Conservation (phyloP, 2,797 vertebrate genomes). For the Acrossocheilus wenchowensis region DNA sequence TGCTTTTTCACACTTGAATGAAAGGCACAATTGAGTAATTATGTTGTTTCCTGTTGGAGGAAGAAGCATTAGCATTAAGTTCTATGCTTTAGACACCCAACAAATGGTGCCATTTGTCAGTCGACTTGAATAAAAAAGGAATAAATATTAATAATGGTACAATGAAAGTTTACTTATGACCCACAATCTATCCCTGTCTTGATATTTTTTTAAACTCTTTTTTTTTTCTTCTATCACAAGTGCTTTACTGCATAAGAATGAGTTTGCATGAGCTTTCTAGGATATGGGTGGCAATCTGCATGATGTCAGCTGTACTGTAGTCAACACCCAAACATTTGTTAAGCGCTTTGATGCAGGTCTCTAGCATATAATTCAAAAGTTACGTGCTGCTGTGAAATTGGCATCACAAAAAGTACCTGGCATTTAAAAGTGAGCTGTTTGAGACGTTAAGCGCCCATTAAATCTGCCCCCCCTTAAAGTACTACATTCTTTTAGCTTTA, state of each 20-base stretch:
- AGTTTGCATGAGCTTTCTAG: not conserved
- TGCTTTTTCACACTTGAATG: not conserved
- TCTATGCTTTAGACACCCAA: not conserved
- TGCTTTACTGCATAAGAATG: not conserved
- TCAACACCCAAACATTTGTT: conserved; percentile 1
- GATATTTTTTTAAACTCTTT: not conserved
- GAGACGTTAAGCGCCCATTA: conserved; percentile 62
- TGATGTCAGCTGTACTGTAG: not conserved
- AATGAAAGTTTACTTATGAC: not conserved
- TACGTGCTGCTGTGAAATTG: not conserved
- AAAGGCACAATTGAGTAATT: not conserved
- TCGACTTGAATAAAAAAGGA: not conserved
- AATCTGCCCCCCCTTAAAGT: conserved; percentile 52
- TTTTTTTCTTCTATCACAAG: not conserved
- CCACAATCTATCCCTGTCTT: not conserved
- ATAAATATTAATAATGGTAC: not conserved
- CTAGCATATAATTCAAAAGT: not conserved
- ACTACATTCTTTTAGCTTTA: conserved; percentile 67
- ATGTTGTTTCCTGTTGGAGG: not conserved
- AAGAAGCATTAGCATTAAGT: not conserved
- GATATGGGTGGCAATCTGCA: not conserved
- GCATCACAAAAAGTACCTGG: not conserved
- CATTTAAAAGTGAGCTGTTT: conserved; percentile 35
- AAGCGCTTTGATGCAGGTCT: not conserved
- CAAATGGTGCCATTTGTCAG: conserved; percentile 24